These are phyloP conservation scores for Gymnocephalus cernua DNA, from an alignment of 2,113 vertebrate species.

Conservation along the genomic window DNA sequence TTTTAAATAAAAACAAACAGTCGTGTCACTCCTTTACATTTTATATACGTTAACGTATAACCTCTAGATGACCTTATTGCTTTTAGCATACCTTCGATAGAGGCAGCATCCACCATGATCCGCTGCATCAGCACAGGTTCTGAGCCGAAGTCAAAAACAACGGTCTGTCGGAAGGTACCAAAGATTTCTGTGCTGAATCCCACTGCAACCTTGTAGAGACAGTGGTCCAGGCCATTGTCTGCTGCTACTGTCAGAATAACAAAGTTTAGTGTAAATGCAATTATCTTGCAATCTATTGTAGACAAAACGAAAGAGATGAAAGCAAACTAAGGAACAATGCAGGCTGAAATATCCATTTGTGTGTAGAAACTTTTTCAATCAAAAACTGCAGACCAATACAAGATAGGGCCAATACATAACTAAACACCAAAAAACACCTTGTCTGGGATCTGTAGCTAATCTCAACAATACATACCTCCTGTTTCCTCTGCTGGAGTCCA, in stretches of 20 bases:
- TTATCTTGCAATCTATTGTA: neutral
- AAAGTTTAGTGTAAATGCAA: constrained; percentile 4
- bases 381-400: neutral
- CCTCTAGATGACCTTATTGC: neutral
- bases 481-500: constrained; percentile 88
- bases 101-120: constrained; percentile 98
- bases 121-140: constrained; percentile 98
- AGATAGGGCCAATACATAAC: neutral
- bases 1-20: neutral
- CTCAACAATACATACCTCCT: constrained; percentile 65
- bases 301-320: neutral
- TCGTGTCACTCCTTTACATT: neutral
- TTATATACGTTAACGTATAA: neutral
- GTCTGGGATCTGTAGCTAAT: neutral
- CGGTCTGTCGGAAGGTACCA: constrained; percentile 98
- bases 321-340: neutral
- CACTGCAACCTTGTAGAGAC: constrained; percentile 94
- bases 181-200: constrained; percentile 98
- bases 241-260: constrained; percentile 78
- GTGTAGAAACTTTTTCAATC: neutral
- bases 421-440: neutral
- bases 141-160: constrained; percentile 98
- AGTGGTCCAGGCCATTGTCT: constrained; percentile 95
- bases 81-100: constrained; percentile 92
- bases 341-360: neutral